Base-by-base conservation (phyloP, 2,888 invertebrate genomes). In the Pandemis corylana region DNA sequence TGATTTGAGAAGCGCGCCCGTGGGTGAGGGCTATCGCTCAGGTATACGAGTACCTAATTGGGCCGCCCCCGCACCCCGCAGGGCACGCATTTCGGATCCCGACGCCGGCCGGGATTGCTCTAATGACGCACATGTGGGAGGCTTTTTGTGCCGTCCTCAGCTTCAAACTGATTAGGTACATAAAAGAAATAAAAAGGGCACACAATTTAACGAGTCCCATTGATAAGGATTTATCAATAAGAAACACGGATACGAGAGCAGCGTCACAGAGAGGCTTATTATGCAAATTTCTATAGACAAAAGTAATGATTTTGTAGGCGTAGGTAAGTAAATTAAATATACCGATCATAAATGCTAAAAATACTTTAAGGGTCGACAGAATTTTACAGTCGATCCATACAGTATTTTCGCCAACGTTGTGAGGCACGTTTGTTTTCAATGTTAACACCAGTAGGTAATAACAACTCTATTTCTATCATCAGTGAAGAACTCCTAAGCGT, bases 91-190 rank as follows among this genome's bases (percentile, higher is more conserved):
- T 85, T 84, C 85, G 85, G 85, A 87, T 86, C 87, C 87, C 87
- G 87, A 88, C 87, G 83, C 84, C 83, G 82, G 82, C 84, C 80
- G 84, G 72, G 88, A 87, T 89, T 87, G 88, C 87, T 86, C 86
- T 90, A 92, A 92, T 90, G 91, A 89, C 87, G 83, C 85, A 89
- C 88, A 88, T 87, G 85, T 84, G 87, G 84, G 81, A 77, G 80
- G 78, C 83, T 87, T 90, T 91, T 90, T 89, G 84, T 87, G 83
- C 82, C 82, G 81, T 83, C 83, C 83, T 82, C 78, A 76, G 77
- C 76, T 80, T 76, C 81, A 77, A 81, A 80, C 81, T 81, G 84
- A 85, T 81, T 83, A 83, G 79, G 80, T 74, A 76, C 71, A 70
- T 76, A 72, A 79, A 69, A 67, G 68, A 75, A 78, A 77, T 76